Evolutionary conservation across 2,113 vertebrate species (phyloP).

Genomic region (Hippocampus zosterae): DNA sequence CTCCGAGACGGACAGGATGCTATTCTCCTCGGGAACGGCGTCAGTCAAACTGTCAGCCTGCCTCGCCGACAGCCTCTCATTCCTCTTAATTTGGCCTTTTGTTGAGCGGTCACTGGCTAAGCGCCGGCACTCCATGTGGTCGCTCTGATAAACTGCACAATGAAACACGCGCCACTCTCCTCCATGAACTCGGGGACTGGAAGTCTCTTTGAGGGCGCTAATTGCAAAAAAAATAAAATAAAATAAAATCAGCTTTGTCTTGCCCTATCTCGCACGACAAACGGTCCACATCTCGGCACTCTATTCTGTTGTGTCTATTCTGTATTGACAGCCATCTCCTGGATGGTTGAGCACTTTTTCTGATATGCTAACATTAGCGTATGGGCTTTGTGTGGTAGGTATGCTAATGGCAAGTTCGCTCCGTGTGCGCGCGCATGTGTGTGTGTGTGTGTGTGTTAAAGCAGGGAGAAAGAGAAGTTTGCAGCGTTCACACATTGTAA

Average conservation of each 20-base stretch:
- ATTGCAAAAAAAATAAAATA: constrained; percentile 32
- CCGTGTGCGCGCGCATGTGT: background rate
- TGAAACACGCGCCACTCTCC: constrained; percentile 34
- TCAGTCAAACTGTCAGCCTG: constrained; percentile 68
- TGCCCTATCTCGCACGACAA: constrained; percentile 25
- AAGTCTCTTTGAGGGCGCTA: constrained; percentile 57
- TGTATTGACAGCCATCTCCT: constrained; percentile 42
- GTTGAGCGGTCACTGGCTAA: constrained; percentile 64
- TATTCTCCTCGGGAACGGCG: constrained; percentile 63
- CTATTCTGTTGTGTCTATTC: constrained; percentile 20
- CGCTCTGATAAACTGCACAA: constrained; percentile 67
- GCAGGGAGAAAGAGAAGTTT: constrained; percentile 50
- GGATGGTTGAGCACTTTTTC: constrained; percentile 38
- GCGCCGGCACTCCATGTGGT: constrained; percentile 61
- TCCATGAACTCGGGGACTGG: constrained; percentile 47
- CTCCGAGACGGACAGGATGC: constrained; percentile 65
- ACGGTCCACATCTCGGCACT: constrained; percentile 18
- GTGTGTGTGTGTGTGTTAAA: constrained; percentile 14
- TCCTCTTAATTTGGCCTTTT: constrained; percentile 73
- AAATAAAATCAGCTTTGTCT: constrained; percentile 61
- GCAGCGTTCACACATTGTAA: constrained; percentile 67
- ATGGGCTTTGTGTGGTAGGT: constrained; percentile 48
- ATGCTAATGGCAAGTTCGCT: constrained; percentile 50
- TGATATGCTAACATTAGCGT: constrained; percentile 45
- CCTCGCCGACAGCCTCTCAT: constrained; percentile 57